These are phyloP conservation scores for Pantherophis guttatus DNA, from an alignment of 2,113 vertebrate species.

Conservation along the genomic window DNA sequence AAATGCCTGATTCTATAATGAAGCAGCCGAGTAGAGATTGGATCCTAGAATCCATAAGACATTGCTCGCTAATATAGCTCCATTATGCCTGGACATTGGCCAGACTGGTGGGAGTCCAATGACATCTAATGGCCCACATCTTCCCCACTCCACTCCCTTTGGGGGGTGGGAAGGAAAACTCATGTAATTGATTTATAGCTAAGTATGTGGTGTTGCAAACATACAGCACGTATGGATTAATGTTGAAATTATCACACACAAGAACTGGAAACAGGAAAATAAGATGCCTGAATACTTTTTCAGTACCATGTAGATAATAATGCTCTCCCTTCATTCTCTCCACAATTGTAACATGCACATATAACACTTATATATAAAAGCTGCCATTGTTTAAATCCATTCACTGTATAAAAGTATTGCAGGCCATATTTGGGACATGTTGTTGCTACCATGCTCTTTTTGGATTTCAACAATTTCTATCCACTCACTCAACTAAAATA, in stretches of 20 bases:
- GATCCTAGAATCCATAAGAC: not conserved
- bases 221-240: not conserved
- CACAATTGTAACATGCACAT: not conserved
- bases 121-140: not conserved
- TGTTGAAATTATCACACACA: not conserved
- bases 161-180: fast-evolving
- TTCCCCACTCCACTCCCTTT: not conserved
- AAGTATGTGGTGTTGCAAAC: not conserved
- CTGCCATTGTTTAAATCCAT: not conserved
- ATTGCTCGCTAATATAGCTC: no score
- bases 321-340: not conserved
- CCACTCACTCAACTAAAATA: not conserved
- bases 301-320: not conserved
- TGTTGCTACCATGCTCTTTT: not conserved
- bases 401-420: not conserved
- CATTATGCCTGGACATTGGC: not conserved
- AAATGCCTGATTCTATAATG: not conserved
- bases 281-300: not conserved
- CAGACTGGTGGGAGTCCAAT: not conserved
- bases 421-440: not conserved
- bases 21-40: not conserved
- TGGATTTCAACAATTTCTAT: not conserved
- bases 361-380: not conserved
- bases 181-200: not conserved
- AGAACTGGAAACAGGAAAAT: not conserved